Base-by-base conservation (phyloP, 2,797 vertebrate species). In the Acipenser oxyrinchus region DNA sequence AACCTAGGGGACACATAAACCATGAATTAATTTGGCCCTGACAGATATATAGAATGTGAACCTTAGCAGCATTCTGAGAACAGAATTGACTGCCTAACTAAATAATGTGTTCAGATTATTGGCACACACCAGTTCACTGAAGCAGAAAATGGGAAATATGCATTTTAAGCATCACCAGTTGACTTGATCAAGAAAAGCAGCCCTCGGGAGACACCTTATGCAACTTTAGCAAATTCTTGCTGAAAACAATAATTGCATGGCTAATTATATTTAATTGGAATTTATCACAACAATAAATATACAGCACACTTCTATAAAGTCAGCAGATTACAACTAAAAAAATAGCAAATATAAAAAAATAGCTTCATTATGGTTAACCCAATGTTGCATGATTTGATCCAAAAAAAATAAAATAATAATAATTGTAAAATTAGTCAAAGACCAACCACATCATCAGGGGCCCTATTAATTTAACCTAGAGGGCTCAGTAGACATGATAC, bases 241-340 rank as follows among this genome's bases (percentile, higher is more conserved):
- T 51, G 52, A 53, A 69, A 66, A 60, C 63, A 66, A 62, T 10
- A n/a, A 69, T 5, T 12, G 69, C 75, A 60, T 74, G 69, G 77
- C 73, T 73, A 72, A 81, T 79, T 72, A 66, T 59, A 75, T 75
- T 72, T 75, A 71, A 81, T 80, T 78, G 67, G 64, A 72, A 71
- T 61, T 68, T 70, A 72, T 72, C 66, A 65, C 69, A 65, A 71
- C 61, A 68, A 64, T 69, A 68, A 69, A 72, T 67, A 37, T 64
- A 62, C 65, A 52, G 68, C 75, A 69, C 72, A 51, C 71, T 60
- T 49, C 55, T 37, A 62, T 72, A 58, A 67, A 70, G 68, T 69
- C 48, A 8, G 71, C 57, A 70, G 23, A 57, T 72, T 51, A 48
- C 13, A 52, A 62, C 55, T 71, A 37, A 65, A 58, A 62, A 52